Base-by-base conservation (phyloP, 2,888 invertebrate genomes). In the Eristalinus aeneus region DNA sequence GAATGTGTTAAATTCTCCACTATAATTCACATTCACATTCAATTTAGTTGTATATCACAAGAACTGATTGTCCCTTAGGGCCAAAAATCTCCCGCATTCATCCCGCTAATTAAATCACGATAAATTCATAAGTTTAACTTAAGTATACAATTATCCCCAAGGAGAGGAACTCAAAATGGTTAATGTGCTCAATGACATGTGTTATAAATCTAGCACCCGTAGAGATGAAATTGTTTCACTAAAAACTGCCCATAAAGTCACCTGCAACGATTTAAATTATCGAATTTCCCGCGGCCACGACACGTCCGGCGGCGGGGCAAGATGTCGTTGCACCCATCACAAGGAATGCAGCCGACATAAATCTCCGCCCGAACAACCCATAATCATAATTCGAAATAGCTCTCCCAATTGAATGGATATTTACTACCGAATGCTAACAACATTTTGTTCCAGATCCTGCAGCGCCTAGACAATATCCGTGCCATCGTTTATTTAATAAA, bases 351-450 rank as follows among this genome's bases (percentile, higher is more conserved):
- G 46, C 16, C 46, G 16, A 46, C 46, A 46, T 46, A 46, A 46
- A 46, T 46, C 46, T 46, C 46, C 16, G 8, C 16, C n/a, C 16
- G 16, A 16, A 46, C 46, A 46, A 46, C 46, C 46, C 46, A 46
- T 46, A 46, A 46, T 46, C 46, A 46, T 46, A 46, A 46, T 46
- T 46, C 46, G 16, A 46, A 46, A 46, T 46, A 46, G 46, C 67
- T 60, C 67, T 76, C 61, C 46, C 60, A 76, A 76, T 76, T 67
- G 68, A 76, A 76, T 76, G 39, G 75, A 68, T 76, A 79, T 79
- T 84, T 80, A 84, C 84, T 84, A 84, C 84, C 80, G 84, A 84
- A 84, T 80, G 80, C 84, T 79, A 84, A 84, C 84, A 84, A 84
- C 79, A 75, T 71, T 84, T 56, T 75, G 79, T 68, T 75, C 71